phyloP scores from a whole-genome alignment of 2,797 vertebrate species.

The Sphenopsis melanotis region DNA sequence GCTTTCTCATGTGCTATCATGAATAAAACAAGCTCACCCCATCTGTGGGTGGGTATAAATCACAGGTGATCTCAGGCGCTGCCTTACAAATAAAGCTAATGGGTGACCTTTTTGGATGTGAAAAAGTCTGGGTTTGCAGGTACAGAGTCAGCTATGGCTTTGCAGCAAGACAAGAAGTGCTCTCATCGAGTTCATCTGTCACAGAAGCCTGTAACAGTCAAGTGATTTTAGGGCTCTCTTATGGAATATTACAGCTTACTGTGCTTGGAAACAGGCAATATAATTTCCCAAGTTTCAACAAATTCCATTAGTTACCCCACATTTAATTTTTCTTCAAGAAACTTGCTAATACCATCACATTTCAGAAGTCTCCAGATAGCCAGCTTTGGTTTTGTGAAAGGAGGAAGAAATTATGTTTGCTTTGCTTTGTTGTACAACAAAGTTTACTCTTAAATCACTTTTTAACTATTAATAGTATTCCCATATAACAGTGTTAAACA shows the following conservation, averaged over 20 bases:
- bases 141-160: not conserved
- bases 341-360: not conserved
- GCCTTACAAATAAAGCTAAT: not conserved
- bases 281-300: not conserved
- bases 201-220: not conserved
- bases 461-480: not conserved
- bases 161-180: not conserved
- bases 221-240: not conserved
- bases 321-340: not conserved
- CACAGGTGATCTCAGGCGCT: not conserved
- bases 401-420: not conserved
- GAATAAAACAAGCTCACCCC: not conserved
- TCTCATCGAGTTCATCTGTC: not conserved
- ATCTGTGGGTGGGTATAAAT: not conserved
- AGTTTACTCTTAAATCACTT: not conserved
- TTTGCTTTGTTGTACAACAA: not conserved
- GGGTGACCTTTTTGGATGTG: accelerated
- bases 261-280: not conserved
- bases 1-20: not conserved
- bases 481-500: not conserved
- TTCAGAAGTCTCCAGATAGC: not conserved
- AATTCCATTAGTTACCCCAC: not conserved
- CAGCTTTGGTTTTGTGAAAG: not conserved
- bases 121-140: not conserved
- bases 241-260: not conserved